These are phyloP conservation scores for Scarus forsteni DNA, from an alignment of 2,797 vertebrate genomes.

Conservation along the genomic window DNA sequence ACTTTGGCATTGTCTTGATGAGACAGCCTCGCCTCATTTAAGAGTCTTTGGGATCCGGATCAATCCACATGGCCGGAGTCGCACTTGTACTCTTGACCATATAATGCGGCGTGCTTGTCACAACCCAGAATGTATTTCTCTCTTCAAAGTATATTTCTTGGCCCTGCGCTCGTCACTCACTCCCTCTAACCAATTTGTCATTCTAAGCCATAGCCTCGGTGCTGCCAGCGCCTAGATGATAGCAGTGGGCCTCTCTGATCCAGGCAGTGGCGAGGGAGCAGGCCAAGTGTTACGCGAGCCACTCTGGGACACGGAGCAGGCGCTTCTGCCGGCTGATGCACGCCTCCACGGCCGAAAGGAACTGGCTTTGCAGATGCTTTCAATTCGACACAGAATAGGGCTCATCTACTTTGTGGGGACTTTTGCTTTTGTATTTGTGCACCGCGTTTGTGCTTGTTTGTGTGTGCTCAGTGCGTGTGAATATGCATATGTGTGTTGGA, in stretches of 20 bases:
- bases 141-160: conserved; percentile 86
- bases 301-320: conserved; percentile 79
- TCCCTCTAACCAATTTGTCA: conserved; percentile 88
- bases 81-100: conserved; percentile 80
- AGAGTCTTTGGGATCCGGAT: conserved; percentile 79
- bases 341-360: conserved; percentile 79
- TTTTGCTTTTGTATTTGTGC: conserved; percentile 66
- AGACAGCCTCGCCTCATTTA: conserved; percentile 70
- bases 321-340: conserved; percentile 83
- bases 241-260: conserved; percentile 86
- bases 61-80: conserved; percentile 70
- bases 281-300: conserved; percentile 86
- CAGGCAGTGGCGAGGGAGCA: conserved; percentile 83
- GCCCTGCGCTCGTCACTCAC: conserved; percentile 77
- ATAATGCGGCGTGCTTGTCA: conserved; percentile 79
- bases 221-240: conserved; percentile 86
- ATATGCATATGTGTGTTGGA: conserved; percentile 36
- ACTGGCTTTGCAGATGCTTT: conserved; percentile 83
- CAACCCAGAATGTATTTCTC: conserved; percentile 76
- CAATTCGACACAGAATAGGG: conserved; percentile 80
- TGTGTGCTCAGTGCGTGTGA: conserved; percentile 39
- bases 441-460: conserved; percentile 49
- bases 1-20: conserved; percentile 77
- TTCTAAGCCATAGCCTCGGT: conserved; percentile 79
- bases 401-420: conserved; percentile 79